Evolutionary conservation across 2,888 invertebrate genomes (phyloP).

Genomic region (Dimorphilus gyrociliatus): DNA sequence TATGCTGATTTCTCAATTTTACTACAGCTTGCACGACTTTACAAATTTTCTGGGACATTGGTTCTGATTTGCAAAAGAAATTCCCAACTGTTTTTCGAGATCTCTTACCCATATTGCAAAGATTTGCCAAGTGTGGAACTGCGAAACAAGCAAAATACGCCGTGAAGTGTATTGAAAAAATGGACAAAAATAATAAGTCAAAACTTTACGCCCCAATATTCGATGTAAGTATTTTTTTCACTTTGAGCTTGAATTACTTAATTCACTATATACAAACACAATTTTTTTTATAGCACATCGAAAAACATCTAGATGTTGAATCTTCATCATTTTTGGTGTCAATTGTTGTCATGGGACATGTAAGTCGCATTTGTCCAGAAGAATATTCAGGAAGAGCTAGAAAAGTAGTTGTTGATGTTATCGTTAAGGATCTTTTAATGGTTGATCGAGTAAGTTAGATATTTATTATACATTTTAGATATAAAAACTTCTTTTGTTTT

Average conservation of each 20-base stretch:
- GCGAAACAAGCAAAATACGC: slow-evolving; percentile 93
- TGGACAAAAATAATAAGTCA: slow-evolving; percentile 42
- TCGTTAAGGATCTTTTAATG: slow-evolving; percentile 83
- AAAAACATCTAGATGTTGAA: slow-evolving; percentile 44
- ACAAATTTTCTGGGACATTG: slow-evolving; percentile 36
- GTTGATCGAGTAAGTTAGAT: slow-evolving; percentile 35
- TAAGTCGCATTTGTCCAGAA: slow-evolving; percentile 76
- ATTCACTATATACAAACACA: too few relatives aligned
- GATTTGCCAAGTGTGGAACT: slow-evolving; percentile 70
- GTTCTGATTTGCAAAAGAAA: slow-evolving; percentile 26
- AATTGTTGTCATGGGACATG: slow-evolving; percentile 81
- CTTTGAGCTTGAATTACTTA: too few relatives aligned
- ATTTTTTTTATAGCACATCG: slow-evolving; percentile 29
- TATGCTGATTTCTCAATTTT: slow-evolving; percentile 1
- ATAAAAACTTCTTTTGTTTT: slow-evolving; percentile 15
- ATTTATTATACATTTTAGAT: too few relatives aligned
- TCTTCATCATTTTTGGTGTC: slow-evolving; percentile 66
- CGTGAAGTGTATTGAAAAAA: slow-evolving; percentile 57
- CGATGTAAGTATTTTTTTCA: slow-evolving; percentile 58
- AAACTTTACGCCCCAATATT: slow-evolving; percentile 29
- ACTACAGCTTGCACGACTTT: slow-evolving; percentile 30
- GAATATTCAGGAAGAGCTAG: slow-evolving; percentile 77
- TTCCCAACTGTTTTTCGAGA: slow-evolving; percentile 43
- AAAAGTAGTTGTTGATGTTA: slow-evolving; percentile 73
- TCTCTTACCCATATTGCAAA: slow-evolving; percentile 68